A percentile compares a stretch with the other conserved stretches of the same genome.
Evolutionary conservation across 2,113 vertebrate species (phyloP).

Genomic region (Alethe castanea): DNA sequence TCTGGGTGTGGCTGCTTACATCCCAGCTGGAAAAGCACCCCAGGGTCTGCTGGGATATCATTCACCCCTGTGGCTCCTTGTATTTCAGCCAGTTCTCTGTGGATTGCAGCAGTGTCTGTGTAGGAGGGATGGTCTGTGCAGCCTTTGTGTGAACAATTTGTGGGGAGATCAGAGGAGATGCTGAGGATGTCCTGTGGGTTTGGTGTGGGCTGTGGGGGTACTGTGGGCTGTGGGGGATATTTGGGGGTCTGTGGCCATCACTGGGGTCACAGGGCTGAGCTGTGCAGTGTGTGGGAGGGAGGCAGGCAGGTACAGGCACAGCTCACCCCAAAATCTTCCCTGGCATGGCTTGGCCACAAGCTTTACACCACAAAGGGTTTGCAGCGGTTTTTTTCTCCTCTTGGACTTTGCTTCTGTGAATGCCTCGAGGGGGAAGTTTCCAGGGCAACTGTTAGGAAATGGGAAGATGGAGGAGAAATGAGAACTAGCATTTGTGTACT

Average conservation of each 20-base stretch:
- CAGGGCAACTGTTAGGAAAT: neutral
- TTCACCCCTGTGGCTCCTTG: neutral
- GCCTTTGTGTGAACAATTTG: neutral
- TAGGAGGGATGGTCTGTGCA: neutral
- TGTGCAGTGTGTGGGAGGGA: neutral
- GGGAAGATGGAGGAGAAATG: neutral
- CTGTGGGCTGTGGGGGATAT: neutral
- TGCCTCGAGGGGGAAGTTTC: accelerated
- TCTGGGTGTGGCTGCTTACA: neutral
- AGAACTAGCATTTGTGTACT: neutral
- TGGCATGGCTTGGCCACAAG: accelerated
- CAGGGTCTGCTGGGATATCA: neutral
- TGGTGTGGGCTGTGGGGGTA: accelerated
- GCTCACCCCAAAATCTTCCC: neutral
- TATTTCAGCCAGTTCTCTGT: neutral
- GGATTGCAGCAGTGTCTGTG: neutral
- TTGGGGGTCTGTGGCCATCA: neutral
- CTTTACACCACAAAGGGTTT: neutral
- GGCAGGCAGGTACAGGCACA: neutral
- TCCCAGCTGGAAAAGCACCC: neutral
- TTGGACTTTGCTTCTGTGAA: neutral
- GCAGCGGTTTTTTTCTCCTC: neutral
- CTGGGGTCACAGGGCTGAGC: accelerated
- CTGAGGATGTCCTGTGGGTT: neutral
- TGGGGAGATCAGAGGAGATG: accelerated